These are phyloP conservation scores for Spermophilus dauricus DNA, from an alignment of 2,113 vertebrate genomes.

Conservation along the genomic window DNA sequence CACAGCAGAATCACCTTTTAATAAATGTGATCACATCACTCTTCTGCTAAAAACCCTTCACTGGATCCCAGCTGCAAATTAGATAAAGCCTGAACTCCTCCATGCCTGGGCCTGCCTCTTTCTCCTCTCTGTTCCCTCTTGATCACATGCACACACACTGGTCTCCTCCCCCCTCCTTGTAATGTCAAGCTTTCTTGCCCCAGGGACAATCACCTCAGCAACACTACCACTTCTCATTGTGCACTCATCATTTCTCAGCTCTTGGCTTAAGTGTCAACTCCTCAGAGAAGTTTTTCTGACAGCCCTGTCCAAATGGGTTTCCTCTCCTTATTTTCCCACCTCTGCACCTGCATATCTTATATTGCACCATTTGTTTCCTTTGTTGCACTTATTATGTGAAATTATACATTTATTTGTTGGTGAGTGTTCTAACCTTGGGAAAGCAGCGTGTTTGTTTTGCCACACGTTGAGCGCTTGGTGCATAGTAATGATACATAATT, in stretches of 20 bases:
- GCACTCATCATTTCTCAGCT: not conserved
- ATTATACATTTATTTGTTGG: not conserved
- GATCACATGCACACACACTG: fast-evolving
- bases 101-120: not conserved
- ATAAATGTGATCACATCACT: not conserved
- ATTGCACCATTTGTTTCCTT: not conserved
- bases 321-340: not conserved
- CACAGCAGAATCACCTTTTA: not conserved
- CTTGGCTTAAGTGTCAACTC: slow-evolving; percentile 27
- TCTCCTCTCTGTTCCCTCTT: not conserved
- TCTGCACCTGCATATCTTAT: not conserved
- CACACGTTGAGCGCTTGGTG: not conserved
- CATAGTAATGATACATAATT: not conserved
- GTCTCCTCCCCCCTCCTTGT: not conserved
- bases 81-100: not conserved
- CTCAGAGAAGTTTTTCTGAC: slow-evolving; percentile 21
- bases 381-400: not conserved
- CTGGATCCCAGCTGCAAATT: not conserved
- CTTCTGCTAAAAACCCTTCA: not conserved
- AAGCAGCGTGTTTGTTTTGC: slow-evolving; percentile 3
- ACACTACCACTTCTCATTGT: not conserved
- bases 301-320: not conserved
- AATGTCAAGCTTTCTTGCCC: not conserved
- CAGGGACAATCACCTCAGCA: not conserved
- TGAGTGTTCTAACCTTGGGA: not conserved